Conservation (phyloP, 1,140 invertebrate genomes). For the Cylas formicarius region DNA sequence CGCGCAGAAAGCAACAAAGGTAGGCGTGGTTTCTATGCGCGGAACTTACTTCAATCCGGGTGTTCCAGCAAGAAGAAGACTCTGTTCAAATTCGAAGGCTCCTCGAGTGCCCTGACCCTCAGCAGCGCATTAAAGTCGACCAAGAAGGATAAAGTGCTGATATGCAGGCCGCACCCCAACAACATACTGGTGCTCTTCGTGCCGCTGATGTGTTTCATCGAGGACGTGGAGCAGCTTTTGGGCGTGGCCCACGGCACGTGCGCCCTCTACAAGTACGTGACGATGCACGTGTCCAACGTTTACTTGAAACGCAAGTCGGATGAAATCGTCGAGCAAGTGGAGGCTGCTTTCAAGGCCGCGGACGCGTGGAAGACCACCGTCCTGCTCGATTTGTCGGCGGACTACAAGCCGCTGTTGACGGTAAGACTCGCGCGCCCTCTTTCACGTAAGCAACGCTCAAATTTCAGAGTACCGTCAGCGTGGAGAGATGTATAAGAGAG, state of each 20-base stretch:
- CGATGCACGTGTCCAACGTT: conserved; percentile 67
- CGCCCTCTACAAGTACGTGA: conserved; percentile 66
- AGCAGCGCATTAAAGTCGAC: conserved; percentile 54
- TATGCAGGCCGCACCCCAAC: conserved; percentile 65
- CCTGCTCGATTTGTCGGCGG: conserved; percentile 57
- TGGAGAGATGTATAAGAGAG: conserved; percentile 63
- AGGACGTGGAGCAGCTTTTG: conserved; percentile 66
- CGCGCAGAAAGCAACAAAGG: conserved; percentile 56
- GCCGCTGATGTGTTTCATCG: conserved; percentile 65
- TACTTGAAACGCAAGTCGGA: conserved; percentile 55
- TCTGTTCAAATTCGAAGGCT: conserved; percentile 75
- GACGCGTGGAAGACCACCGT: conserved; percentile 67
- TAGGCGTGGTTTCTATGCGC: no score
- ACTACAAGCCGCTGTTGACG: conserved; percentile 61
- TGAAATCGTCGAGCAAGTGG: conserved; percentile 54
- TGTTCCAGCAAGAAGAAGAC: conserved; percentile 49
- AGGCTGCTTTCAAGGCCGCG: conserved; percentile 61
- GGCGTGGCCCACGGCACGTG: conserved; percentile 44
- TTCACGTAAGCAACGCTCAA: conserved; percentile 7
- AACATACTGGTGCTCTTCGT: conserved; percentile 72
- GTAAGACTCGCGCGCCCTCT: conserved; percentile 39
- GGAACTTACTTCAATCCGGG: conserved; percentile 3
- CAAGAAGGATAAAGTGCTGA: conserved; percentile 48
- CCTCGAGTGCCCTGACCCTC: conserved; percentile 63
- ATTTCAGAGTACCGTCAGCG: conserved; percentile 61